phyloP scores from a whole-genome alignment of 64 coral and sea anemone genomes.

The Montipora capricornis region DNA sequence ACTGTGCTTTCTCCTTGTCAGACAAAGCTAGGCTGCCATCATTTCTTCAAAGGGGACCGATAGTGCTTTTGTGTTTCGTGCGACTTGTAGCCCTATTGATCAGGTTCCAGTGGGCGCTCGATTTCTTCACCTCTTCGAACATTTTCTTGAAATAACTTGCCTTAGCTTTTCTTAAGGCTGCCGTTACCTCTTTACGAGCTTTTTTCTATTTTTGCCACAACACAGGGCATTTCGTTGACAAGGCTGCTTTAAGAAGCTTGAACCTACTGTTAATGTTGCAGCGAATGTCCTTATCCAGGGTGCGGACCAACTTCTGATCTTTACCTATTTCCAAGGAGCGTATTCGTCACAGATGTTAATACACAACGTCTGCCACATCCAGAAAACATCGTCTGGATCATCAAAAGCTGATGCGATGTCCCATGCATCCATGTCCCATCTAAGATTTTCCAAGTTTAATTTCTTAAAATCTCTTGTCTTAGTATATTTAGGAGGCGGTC shows the following conservation, averaged over 20 bases:
- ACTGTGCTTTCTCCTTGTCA: not conserved
- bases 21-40: not conserved
- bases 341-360: slow-evolving; percentile 28
- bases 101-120: slow-evolving; percentile 18
- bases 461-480: slow-evolving; percentile 41
- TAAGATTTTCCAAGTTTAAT: slow-evolving; percentile 17
- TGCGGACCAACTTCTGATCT: slow-evolving; percentile 16
- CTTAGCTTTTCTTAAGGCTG: slow-evolving; percentile 35
- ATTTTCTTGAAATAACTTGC: slow-evolving; percentile 25
- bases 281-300: slow-evolving; percentile 33
- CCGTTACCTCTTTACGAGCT: slow-evolving; percentile 30
- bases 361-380: slow-evolving; percentile 19
- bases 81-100: slow-evolving; percentile 13
- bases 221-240: not conserved
- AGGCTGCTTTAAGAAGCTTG: slow-evolving; percentile 48
- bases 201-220: slow-evolving; percentile 44
- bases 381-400: slow-evolving; percentile 13
- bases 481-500: slow-evolving; percentile 46
- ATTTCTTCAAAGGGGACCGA: slow-evolving; percentile 1
- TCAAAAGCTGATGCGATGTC: slow-evolving; percentile 30
- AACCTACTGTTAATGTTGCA: slow-evolving; percentile 44
- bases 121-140: not conserved
- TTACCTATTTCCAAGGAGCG: slow-evolving; percentile 37
- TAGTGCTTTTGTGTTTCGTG: not conserved
- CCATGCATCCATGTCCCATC: slow-evolving; percentile 22